These are phyloP conservation scores for Tetragnatha montana DNA, from an alignment of 2,888 invertebrate species.

Conservation along the genomic window DNA sequence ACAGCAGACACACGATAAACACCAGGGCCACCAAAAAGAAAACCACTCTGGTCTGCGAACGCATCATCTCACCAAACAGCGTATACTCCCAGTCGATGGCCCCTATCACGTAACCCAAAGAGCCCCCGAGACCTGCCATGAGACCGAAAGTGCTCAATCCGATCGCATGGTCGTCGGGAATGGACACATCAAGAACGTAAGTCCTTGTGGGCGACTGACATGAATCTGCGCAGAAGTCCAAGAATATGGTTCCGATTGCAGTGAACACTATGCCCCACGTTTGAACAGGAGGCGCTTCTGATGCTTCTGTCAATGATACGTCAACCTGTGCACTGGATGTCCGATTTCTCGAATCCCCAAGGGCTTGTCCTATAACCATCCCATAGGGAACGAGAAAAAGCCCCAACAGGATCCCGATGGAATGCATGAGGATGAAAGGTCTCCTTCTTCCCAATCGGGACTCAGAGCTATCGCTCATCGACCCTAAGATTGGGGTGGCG, in stretches of 20 bases:
- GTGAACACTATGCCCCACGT: constrained; percentile 94
- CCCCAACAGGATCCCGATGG: constrained; percentile 91
- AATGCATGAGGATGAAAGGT: constrained; percentile 92
- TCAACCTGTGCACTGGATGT: not conserved
- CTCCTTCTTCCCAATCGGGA: constrained; percentile 88
- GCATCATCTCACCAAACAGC: constrained; percentile 84
- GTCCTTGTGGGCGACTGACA: constrained; percentile 96
- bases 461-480: constrained; percentile 91
- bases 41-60: constrained; percentile 93
- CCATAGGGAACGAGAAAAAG: constrained; percentile 94
- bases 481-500: constrained; percentile 92
- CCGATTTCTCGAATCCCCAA: constrained; percentile 82
- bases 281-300: constrained; percentile 76
- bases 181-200: constrained; percentile 92
- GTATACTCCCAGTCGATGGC: constrained; percentile 96
- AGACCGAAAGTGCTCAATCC: constrained; percentile 96
- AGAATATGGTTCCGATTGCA: constrained; percentile 90
- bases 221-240: constrained; percentile 97
- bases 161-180: constrained; percentile 93
- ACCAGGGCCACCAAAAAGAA: constrained; percentile 93
- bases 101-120: constrained; percentile 93
- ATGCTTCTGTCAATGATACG: not conserved
- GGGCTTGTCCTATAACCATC: constrained; percentile 86
- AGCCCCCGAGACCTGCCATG: constrained; percentile 96
- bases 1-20: constrained; percentile 88